phyloP scores from a whole-genome alignment of 2,888 invertebrate genomes.

The Asteroscopus sphinx region DNA sequence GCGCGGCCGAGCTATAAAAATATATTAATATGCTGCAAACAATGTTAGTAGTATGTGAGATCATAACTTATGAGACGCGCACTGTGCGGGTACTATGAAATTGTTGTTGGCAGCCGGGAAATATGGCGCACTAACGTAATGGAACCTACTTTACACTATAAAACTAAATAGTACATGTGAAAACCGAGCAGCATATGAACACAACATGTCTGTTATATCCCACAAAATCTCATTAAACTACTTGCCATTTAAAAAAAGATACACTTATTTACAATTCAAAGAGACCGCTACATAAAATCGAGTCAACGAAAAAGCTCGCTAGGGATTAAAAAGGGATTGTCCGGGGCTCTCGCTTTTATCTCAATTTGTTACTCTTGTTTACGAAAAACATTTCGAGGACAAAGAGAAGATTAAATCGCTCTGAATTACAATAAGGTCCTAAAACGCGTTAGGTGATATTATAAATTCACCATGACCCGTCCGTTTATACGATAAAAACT shows the following conservation, averaged over 20 bases:
- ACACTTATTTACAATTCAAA: constrained; percentile 70
- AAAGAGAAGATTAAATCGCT: constrained; percentile 73
- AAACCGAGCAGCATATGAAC: constrained; percentile 8
- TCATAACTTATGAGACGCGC: constrained; percentile 50
- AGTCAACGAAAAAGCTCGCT: constrained; percentile 67
- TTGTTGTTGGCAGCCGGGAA: constrained; percentile 45
- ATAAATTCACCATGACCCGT: constrained; percentile 62
- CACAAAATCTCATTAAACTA: constrained; percentile 57
- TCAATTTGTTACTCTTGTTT: constrained; percentile 79
- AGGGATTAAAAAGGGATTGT: constrained; percentile 80
- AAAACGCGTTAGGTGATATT: constrained; percentile 57
- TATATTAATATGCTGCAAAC: constrained; percentile 56
- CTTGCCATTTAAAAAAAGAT: constrained; percentile 53
- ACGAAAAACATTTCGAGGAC: constrained; percentile 75
- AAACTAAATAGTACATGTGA: constrained; percentile 30
- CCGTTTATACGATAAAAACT: constrained; percentile 56
- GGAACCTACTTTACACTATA: constrained; percentile 32
- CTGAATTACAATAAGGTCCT: constrained; percentile 64
- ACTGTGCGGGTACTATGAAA: constrained; percentile 40
- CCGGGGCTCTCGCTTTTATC: constrained; percentile 78
- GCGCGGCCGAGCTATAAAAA: constrained; percentile 49
- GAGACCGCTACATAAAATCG: constrained; percentile 68
- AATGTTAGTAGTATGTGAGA: constrained; percentile 54
- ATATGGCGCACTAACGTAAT: constrained; percentile 30
- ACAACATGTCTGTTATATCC: constrained; percentile 31